phyloP scores from a whole-genome alignment of 2,113 vertebrate species.

The Hemibagrus wyckioides region DNA sequence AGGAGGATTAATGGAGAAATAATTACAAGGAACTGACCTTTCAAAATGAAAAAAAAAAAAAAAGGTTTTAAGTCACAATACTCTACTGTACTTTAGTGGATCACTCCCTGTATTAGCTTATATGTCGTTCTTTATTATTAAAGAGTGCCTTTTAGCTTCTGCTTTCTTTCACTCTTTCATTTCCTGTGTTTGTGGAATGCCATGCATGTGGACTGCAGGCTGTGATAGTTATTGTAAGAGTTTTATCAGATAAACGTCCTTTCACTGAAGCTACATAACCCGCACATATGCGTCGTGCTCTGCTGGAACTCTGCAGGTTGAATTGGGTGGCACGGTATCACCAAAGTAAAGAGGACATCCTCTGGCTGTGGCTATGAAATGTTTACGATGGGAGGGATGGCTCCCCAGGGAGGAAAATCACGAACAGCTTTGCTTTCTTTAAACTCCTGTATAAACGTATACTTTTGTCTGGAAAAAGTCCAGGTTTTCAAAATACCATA shows the following conservation, averaged over 20 bases:
- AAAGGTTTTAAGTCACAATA: background rate
- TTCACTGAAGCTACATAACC: slow-evolving; percentile 9
- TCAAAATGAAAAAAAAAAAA: background rate
- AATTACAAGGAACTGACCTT: slow-evolving; percentile 29
- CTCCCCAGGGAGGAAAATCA: slow-evolving; percentile 33
- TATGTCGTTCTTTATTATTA: background rate
- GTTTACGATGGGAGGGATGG: slow-evolving; percentile 27
- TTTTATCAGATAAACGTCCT: slow-evolving; percentile 10
- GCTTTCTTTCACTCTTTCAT: slow-evolving; percentile 1
- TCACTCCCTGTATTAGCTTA: background rate
- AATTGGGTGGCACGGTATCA: slow-evolving; percentile 28
- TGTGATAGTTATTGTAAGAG: background rate
- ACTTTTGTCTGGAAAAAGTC: background rate
- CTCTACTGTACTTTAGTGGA: background rate
- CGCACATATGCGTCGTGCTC: slow-evolving; percentile 3
- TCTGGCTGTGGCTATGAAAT: slow-evolving; percentile 18
- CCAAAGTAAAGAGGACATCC: slow-evolving; percentile 37
- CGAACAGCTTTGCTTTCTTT: slow-evolving; percentile 22
- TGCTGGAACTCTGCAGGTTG: background rate
- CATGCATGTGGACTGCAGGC: background rate
- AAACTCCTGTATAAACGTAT: slow-evolving; percentile 10
- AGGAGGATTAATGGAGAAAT: background rate
- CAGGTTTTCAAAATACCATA: background rate
- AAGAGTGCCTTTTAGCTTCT: background rate
- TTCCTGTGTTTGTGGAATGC: slow-evolving; percentile 22